These are phyloP conservation scores for Remorina albescens DNA, from an alignment of 2,797 vertebrate genomes.

Conservation along the genomic window DNA sequence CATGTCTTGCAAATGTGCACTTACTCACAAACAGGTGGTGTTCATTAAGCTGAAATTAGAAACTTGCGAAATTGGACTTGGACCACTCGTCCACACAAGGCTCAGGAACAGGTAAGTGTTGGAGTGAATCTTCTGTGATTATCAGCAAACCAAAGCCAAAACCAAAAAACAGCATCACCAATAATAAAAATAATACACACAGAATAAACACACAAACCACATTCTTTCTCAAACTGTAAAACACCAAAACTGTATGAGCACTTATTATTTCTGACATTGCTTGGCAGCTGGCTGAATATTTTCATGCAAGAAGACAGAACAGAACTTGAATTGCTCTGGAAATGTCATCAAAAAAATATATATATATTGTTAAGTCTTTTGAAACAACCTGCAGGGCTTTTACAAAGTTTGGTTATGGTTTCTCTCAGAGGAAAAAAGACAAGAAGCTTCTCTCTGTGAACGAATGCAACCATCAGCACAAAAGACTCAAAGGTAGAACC, in stretches of 20 bases:
- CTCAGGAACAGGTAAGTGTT: not conserved
- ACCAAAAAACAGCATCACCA: not conserved
- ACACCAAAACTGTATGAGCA: not conserved
- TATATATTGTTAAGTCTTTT: no score
- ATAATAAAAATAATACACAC: no score
- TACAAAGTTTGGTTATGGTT: not conserved
- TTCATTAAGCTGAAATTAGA: not conserved
- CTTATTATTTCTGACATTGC: not conserved
- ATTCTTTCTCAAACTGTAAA: not conserved
- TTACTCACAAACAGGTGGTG: slow-evolving; percentile 1
- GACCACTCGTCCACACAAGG: not conserved
- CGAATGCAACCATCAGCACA: not conserved
- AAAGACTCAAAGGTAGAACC: not conserved
- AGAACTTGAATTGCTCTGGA: not conserved
- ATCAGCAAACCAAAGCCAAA: not conserved
- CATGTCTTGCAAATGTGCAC: slow-evolving; percentile 10
- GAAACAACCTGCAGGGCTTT: not conserved
- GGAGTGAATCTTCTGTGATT: not conserved
- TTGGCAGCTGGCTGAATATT: not conserved
- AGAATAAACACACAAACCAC: slow-evolving; percentile 1
- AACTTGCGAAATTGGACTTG: not conserved
- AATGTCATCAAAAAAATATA: not conserved
- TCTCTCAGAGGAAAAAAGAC: not conserved
- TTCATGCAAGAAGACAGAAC: slow-evolving; percentile 2
- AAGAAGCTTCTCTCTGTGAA: not conserved